A percentile compares a stretch with the other conserved stretches of the same genome.
Conservation (phyloP, 1,140 invertebrate genomes). For the Triops longicaudatus region DNA sequence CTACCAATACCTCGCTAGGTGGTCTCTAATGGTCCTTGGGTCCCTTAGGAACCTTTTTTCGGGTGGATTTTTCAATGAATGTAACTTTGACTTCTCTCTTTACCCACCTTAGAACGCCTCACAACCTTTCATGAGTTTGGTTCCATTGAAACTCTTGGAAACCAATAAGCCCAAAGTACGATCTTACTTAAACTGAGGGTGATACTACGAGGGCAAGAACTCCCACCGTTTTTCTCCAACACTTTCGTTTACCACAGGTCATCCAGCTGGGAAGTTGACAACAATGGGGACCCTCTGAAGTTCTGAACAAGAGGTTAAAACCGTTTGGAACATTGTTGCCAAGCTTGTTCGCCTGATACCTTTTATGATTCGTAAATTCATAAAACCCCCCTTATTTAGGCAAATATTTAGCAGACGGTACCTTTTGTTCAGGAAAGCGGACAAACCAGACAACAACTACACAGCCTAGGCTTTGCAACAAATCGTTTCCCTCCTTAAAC, state of each 20-base stretch:
- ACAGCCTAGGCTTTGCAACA: not conserved
- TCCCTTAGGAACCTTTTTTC: not conserved
- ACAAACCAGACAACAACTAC: not conserved
- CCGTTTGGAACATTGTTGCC: not conserved
- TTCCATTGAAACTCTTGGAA: not conserved
- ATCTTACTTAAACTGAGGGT: constrained; percentile 6
- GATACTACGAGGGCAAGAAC: not conserved
- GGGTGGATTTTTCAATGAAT: not conserved
- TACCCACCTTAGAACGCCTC: not conserved
- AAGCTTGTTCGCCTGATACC: not conserved
- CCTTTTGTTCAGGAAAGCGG: not conserved
- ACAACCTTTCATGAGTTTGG: not conserved
- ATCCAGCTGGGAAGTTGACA: constrained; percentile 4
- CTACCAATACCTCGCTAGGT: not conserved
- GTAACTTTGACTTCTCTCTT: not conserved
- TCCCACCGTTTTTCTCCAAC: not conserved
- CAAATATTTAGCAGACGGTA: not conserved
- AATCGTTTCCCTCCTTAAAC: not conserved
- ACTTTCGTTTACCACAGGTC: not conserved
- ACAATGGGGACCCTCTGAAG: not conserved
- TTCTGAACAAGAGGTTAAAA: not conserved
- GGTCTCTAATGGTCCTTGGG: not conserved
- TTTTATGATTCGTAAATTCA: not conserved
- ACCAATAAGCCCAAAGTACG: not conserved
- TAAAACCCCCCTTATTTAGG: constrained; percentile 6